phyloP scores from a whole-genome alignment of 2,113 vertebrate species.

The Zingel zingel region DNA sequence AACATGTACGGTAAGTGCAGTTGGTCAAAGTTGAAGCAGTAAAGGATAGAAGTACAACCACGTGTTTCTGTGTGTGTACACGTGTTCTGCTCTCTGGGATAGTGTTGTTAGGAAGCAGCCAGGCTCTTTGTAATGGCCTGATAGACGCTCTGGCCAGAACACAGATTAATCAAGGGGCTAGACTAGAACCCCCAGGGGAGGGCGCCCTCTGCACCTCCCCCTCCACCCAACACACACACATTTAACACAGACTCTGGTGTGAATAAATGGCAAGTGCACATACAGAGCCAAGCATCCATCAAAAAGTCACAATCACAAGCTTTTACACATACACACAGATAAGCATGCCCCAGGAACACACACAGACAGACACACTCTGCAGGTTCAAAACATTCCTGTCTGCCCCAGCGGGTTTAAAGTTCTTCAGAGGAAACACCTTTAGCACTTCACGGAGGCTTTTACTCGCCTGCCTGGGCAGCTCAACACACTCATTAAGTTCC shows the following conservation, averaged over 20 bases:
- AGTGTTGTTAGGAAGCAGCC: slow-evolving; percentile 29
- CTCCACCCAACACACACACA: slow-evolving; percentile 9
- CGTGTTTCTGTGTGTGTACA: slow-evolving; percentile 1
- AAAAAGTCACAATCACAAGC: slow-evolving; percentile 8
- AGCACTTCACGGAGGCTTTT: slow-evolving; percentile 21
- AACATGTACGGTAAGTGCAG: no score
- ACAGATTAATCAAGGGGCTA: slow-evolving; percentile 64
- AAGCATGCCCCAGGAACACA: background rate
- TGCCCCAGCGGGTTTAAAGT: slow-evolving; percentile 4
- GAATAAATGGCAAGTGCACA: slow-evolving; percentile 25
- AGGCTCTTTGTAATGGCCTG: slow-evolving; percentile 47
- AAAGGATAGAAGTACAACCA: background rate
- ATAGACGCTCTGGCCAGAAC: slow-evolving; percentile 53
- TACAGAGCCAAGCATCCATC: slow-evolving; percentile 13
- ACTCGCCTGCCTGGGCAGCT: slow-evolving; percentile 20
- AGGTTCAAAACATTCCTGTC: slow-evolving; percentile 16
- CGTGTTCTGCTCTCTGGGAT: slow-evolving; percentile 21
- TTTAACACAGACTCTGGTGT: slow-evolving; percentile 1
- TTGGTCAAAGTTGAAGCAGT: no score
- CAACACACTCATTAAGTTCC: slow-evolving; percentile 28
- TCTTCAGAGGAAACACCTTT: slow-evolving; percentile 30
- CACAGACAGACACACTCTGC: background rate
- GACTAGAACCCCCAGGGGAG: slow-evolving; percentile 37
- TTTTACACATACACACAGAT: slow-evolving; percentile 19
- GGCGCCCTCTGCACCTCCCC: slow-evolving; percentile 20